phyloP scores from a whole-genome alignment of 2,113 vertebrate species.

The Propithecus coquereli region DNA sequence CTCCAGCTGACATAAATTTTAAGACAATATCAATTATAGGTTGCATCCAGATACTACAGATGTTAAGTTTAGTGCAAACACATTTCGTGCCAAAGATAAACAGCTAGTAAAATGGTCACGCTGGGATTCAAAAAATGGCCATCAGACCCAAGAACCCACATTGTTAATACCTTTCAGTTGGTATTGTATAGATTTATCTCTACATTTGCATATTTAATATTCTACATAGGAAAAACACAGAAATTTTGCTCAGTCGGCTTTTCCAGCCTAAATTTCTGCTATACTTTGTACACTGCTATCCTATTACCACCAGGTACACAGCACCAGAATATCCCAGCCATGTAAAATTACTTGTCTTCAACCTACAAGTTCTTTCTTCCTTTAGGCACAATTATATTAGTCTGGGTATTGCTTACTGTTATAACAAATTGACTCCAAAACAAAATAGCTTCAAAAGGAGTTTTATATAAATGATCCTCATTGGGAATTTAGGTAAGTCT shows the following conservation, averaged over 20 bases:
- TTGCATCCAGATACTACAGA: neutral
- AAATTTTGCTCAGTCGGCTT: neutral
- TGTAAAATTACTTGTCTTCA: neutral
- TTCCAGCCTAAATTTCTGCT: neutral
- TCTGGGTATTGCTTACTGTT: neutral
- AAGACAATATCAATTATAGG: neutral
- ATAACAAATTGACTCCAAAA: neutral
- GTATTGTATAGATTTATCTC: neutral
- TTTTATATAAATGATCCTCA: neutral
- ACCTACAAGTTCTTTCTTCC: neutral
- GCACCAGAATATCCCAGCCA: neutral
- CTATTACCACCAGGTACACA: neutral
- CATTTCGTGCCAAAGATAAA: neutral
- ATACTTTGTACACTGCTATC: neutral
- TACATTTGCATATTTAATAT: neutral
- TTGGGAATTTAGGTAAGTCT: neutral
- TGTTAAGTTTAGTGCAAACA: neutral
- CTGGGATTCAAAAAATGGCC: neutral
- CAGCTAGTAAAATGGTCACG: neutral
- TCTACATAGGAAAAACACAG: neutral
- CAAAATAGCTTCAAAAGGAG: neutral
- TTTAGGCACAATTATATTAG: neutral
- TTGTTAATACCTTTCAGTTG: neutral
- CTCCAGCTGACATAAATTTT: neutral
- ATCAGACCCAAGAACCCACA: neutral